These are phyloP conservation scores for Axea sp. DNA, from an alignment of 2,888 invertebrate species.

Conservation along the genomic window DNA sequence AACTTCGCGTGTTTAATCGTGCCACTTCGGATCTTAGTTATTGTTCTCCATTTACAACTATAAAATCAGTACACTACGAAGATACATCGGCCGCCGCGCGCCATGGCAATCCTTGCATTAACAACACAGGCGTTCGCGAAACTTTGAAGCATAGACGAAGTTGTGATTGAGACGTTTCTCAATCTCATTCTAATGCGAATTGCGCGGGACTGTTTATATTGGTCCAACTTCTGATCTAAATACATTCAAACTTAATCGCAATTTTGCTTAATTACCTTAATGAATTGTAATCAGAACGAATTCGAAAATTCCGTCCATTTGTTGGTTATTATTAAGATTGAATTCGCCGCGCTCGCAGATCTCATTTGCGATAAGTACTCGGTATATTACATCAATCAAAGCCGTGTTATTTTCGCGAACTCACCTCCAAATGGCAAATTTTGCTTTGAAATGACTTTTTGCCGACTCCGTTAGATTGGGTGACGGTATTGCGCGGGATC, in stretches of 20 bases:
- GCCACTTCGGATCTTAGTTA: conserved; percentile 45
- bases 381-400: conserved; percentile 31
- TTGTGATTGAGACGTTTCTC: conserved; percentile 71
- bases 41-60: conserved; percentile 50
- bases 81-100: conserved; percentile 39
- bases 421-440: conserved; percentile 29
- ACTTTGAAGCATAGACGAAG: conserved; percentile 72
- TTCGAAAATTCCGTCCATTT: conserved; percentile 39
- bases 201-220: conserved; percentile 54
- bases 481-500: conserved; percentile 50
- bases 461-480: conserved; percentile 52
- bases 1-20: conserved; percentile 35
- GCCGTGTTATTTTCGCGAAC: conserved; percentile 29
- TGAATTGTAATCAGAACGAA: conserved; percentile 58
- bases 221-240: conserved; percentile 57
- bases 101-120: conserved; percentile 69
- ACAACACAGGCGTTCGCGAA: conserved; percentile 72
- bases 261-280: conserved; percentile 55
- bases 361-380: conserved; percentile 39
- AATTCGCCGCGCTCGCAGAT: conserved; percentile 22
- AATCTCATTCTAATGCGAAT: conserved; percentile 58
- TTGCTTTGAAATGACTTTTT: conserved; percentile 46
- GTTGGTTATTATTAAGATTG: conserved; percentile 51
- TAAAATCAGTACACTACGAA: conserved; percentile 46
- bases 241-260: conserved; percentile 47